Base-by-base conservation (phyloP, 2,113 vertebrate genomes). In the Sceloporus tristichus region DNA sequence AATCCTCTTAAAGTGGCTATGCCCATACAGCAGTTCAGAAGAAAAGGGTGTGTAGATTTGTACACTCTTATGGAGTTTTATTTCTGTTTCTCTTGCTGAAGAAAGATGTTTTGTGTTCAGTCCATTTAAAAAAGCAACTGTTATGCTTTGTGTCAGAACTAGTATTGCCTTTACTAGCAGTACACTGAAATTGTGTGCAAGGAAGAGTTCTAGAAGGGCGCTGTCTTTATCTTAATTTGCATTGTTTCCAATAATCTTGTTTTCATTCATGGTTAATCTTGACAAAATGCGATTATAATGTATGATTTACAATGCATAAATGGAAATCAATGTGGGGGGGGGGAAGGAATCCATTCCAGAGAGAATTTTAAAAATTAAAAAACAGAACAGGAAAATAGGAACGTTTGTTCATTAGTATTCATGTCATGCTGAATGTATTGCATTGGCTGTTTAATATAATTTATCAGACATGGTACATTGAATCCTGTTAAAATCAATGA, bases 181-280 rank as follows among this genome's bases (percentile, higher is more conserved):
- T 91, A 85, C 87, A 6, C 85, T 85, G 65, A 91, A 94, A 90
- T 91, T 25, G 34, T 53, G 27, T 65, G n/a, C 1, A 21, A n/a
- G n/a, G 65, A 79, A 76, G 21, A 82, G 85, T 74, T 79, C 54
- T 88, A 79, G 93, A 93, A 95, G 84, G 86, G 93, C n/a, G 4
- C 87, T 53, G 78, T 79, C 87, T 91, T 95, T 89, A 83, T 94
- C 91, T 89, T 94, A 85, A 90, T 92, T 83, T 76, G 91, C 91
- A 92, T 91, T 88, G 87, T 94, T 94, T 94, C 90, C 88, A 92
- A 34, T 92, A 62, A 90, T 91, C 90, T 48, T 89, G 40, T 91
- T 93, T 94, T 93, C 85, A 93, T 42, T 85, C 90, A 82, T 93
- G 93, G 88, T 90, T 94, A 91, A 90, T 90, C 94, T 90, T 94